These are phyloP conservation scores for Eriocheir sinensis DNA, from an alignment of 1,140 invertebrate species.

Conservation along the genomic window DNA sequence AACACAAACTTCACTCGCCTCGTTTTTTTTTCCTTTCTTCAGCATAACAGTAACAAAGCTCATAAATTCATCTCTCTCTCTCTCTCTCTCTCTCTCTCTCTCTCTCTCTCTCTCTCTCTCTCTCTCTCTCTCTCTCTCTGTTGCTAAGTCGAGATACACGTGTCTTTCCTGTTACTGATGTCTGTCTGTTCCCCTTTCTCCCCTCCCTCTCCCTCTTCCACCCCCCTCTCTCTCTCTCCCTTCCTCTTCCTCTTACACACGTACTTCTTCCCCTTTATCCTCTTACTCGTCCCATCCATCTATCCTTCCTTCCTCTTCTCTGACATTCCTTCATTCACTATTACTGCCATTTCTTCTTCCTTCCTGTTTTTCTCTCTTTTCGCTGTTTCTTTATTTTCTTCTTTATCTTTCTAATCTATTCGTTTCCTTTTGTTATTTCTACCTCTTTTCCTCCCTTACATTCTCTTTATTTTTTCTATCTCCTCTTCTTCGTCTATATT, in stretches of 20 bases:
- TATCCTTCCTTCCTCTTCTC: constrained; percentile 5
- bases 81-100: constrained; percentile 30
- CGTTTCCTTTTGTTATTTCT: no score
- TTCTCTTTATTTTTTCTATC: no score
- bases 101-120: constrained; percentile 14
- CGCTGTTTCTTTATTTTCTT: no score
- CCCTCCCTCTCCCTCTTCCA: background rate
- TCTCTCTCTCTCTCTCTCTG: constrained; percentile 17
- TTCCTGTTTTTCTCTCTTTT: constrained; percentile 12
- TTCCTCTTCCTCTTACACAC: background rate
- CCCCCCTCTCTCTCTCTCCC: constrained; percentile 3
- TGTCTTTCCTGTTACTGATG: background rate
- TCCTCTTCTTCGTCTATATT: no score
- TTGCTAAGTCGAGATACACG: background rate
- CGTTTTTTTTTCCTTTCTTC: constrained; percentile 7
- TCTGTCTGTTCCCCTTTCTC: background rate
- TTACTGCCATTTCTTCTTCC: background rate
- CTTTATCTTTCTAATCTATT: no score
- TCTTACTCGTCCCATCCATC: background rate
- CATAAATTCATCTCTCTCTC: background rate
- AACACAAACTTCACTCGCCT: background rate
- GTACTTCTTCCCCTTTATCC: background rate
- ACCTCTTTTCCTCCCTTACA: no score
- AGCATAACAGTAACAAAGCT: background rate
- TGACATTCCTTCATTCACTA: background rate